Evolutionary conservation across 2,888 invertebrate species (phyloP).

Genomic region (Pteria penguin): DNA sequence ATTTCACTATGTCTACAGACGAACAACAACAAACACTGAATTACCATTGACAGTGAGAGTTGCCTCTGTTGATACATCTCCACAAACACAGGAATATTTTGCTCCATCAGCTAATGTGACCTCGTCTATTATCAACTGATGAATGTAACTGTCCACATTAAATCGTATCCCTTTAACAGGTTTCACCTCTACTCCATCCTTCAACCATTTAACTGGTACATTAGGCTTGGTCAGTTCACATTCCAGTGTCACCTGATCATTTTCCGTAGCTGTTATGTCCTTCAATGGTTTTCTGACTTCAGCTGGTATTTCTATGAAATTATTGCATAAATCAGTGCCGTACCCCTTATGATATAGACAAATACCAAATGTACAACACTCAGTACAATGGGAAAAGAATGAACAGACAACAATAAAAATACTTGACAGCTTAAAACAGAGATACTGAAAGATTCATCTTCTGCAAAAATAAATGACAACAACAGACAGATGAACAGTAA

Average conservation of each 20-base stretch:
- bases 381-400: no score
- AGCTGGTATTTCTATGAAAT: slow-evolving; percentile 58
- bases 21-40: no score
- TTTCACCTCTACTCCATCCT: slow-evolving; percentile 87
- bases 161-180: slow-evolving; percentile 90
- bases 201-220: slow-evolving; percentile 94
- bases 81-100: slow-evolving; percentile 70
- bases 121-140: slow-evolving; percentile 70
- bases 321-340: no score
- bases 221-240: slow-evolving; percentile 96
- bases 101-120: slow-evolving; percentile 71
- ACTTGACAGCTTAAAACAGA: no score
- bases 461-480: no score
- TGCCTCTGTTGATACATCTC: slow-evolving; percentile 69
- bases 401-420: no score
- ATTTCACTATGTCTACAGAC: no score
- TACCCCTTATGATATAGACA: no score
- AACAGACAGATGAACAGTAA: no score
- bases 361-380: no score
- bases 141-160: slow-evolving; percentile 86
- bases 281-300: slow-evolving; percentile 57
- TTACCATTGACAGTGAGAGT: slow-evolving; percentile 74
- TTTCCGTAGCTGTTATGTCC: slow-evolving; percentile 59
- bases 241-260: slow-evolving; percentile 87
- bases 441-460: no score